These are phyloP conservation scores for Onychorhynchus coronatus DNA, from an alignment of 2,113 vertebrate genomes.

Conservation along the genomic window DNA sequence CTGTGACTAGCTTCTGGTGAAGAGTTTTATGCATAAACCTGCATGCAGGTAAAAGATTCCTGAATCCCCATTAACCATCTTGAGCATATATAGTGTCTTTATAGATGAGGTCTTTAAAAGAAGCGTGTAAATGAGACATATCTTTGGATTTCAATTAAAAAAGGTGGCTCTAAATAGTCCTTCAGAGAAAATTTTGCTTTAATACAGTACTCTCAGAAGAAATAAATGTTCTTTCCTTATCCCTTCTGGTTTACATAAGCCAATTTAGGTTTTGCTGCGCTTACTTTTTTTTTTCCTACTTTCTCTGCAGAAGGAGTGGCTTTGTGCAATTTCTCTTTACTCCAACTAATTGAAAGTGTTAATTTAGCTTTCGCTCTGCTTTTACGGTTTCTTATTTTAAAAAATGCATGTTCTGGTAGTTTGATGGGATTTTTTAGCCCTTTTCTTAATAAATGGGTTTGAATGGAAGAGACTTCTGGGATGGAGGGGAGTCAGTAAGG, in stretches of 20 bases:
- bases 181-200: neutral
- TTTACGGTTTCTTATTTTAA: constrained; percentile 32
- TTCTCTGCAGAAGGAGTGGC: neutral
- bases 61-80: neutral
- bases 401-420: constrained; percentile 10
- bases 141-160: neutral
- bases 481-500: constrained; percentile 67
- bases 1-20: neutral
- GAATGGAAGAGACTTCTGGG: constrained; percentile 56
- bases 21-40: neutral
- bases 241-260: neutral
- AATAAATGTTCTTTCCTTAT: neutral
- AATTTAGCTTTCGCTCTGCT: neutral
- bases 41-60: neutral
- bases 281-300: neutral
- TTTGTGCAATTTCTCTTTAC: neutral
- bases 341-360: neutral
- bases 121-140: neutral
- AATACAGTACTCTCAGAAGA: neutral
- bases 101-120: neutral
- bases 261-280: neutral
- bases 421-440: neutral
- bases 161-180: neutral
- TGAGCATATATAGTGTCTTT: neutral
- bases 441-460: constrained; percentile 51